Evolutionary conservation across 2,888 invertebrate species (phyloP), one percentile per base, ranked within the genome.

Genomic region (Desoria tigrina): DNA sequence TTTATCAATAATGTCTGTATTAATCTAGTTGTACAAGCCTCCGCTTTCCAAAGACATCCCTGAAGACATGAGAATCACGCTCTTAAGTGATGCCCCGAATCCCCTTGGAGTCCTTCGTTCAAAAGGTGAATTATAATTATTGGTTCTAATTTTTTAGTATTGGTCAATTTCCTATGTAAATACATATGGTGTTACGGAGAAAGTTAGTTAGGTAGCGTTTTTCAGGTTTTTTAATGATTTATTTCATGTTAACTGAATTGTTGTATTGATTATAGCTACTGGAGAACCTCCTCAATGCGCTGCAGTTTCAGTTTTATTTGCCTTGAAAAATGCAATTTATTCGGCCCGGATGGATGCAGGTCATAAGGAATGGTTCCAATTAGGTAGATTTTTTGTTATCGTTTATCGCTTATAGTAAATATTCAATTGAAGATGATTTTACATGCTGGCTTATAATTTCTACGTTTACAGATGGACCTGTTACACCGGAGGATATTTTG

Each of bases 21-120:
- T 4, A n/a, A 11, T 83, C 2, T 65, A 82, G 82, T 88, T 84
- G 57, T 90, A 90, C 77, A 89, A 89, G 76, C 86, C 87, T 1
- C 90, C 90, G 0, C 89, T 89, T 0, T 84, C 86, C 0, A 90
- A 88, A 77, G 90, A 90, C 74, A 89, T 90, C 76, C 90, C 90
- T 0, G 84, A 86, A 23, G 89, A 90, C 79, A 87, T 90, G 74
- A 84, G 89, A 18, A 61, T 73, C 6, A 72, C 70, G 1, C 24
- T 74, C 2, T 28, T 73, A 50, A 64, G 54, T 32, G 69, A 74
- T 56, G 55, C 71, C 21, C 66, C 70, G 21, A 74, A 74, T 63
- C 68, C 68, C 1, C 24, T 53, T 45, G 74, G 74, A 14, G 63
- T 69, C 28, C 51, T 74, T 1, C 11, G 72, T 7, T 71, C 73